Conservation (phyloP, 2,113 vertebrate genomes). For the Centropristis striata region DNA sequence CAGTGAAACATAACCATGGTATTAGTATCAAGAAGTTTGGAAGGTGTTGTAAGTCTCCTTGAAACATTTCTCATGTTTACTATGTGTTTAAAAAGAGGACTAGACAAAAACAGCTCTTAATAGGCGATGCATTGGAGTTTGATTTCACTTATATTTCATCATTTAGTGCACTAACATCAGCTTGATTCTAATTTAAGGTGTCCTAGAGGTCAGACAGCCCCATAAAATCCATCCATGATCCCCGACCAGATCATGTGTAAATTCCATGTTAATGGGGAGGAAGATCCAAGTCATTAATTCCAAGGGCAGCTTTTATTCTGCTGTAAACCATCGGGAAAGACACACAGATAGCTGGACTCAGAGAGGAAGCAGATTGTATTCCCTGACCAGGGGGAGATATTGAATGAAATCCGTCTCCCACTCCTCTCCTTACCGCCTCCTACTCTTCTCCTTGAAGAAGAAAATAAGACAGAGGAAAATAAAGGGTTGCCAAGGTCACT, state of each 20-base stretch:
- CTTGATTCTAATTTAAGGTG: constrained; percentile 33
- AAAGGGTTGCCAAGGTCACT: constrained; percentile 75
- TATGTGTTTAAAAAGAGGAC: constrained; percentile 13
- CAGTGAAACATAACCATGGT: background rate
- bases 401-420: constrained; percentile 72
- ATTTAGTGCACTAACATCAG: constrained; percentile 29
- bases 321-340: constrained; percentile 59
- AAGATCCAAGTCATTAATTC: constrained; percentile 65
- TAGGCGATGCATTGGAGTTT: background rate
- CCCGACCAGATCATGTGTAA: constrained; percentile 48
- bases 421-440: constrained; percentile 47
- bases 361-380: constrained; percentile 70
- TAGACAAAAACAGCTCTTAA: constrained; percentile 1
- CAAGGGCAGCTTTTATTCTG: constrained; percentile 75
- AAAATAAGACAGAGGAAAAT: constrained; percentile 35
- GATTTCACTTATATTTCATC: constrained; percentile 5
- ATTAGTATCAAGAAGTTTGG: constrained; percentile 7
- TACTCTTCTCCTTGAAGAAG: constrained; percentile 52
- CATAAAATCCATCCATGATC: constrained; percentile 58
- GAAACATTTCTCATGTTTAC: constrained; percentile 22
- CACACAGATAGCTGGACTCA: constrained; percentile 47
- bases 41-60: constrained; percentile 18
- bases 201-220: constrained; percentile 37
- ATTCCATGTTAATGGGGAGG: constrained; percentile 57
- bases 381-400: constrained; percentile 74